Evolutionary conservation across 2,888 invertebrate species (phyloP).

Genomic region (Brenthis ino): DNA sequence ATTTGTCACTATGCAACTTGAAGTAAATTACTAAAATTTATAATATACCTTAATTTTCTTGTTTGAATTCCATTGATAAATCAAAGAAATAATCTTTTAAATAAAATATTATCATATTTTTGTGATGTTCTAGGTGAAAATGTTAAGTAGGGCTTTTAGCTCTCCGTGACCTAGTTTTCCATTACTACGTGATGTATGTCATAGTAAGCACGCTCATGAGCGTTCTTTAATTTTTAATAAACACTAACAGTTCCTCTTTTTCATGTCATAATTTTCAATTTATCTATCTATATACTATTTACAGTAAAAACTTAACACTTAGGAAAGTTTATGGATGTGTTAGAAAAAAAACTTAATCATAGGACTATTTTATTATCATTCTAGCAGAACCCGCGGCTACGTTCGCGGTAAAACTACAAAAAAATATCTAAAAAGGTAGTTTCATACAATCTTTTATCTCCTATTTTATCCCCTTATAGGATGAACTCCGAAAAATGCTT

Average conservation of each 20-base stretch:
- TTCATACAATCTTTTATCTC: too few relatives aligned
- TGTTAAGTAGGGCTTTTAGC: slow-evolving; percentile 34
- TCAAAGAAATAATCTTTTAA: neutral
- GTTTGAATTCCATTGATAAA: neutral
- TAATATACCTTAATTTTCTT: neutral
- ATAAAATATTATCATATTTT: slow-evolving; percentile 27
- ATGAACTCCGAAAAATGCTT: too few relatives aligned
- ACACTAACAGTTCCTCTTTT: slow-evolving; percentile 34
- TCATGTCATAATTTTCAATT: slow-evolving; percentile 18
- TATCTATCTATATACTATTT: slow-evolving; percentile 14
- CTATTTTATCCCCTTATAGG: too few relatives aligned
- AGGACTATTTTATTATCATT: too few relatives aligned
- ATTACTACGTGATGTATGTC: slow-evolving; percentile 36
- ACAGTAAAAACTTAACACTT: too few relatives aligned
- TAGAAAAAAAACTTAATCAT: too few relatives aligned
- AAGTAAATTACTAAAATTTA: too few relatives aligned
- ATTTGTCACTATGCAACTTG: too few relatives aligned
- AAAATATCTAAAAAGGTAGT: too few relatives aligned
- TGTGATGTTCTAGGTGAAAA: slow-evolving; percentile 31
- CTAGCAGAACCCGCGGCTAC: too few relatives aligned
- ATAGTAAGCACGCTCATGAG: slow-evolving; percentile 37
- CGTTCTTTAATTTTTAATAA: slow-evolving; percentile 39
- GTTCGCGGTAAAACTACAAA: too few relatives aligned
- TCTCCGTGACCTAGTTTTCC: slow-evolving; percentile 37
- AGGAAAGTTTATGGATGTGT: too few relatives aligned